These are phyloP conservation scores for Cordylochernes scorpioides DNA, from an alignment of 2,888 invertebrate species.

Conservation along the genomic window DNA sequence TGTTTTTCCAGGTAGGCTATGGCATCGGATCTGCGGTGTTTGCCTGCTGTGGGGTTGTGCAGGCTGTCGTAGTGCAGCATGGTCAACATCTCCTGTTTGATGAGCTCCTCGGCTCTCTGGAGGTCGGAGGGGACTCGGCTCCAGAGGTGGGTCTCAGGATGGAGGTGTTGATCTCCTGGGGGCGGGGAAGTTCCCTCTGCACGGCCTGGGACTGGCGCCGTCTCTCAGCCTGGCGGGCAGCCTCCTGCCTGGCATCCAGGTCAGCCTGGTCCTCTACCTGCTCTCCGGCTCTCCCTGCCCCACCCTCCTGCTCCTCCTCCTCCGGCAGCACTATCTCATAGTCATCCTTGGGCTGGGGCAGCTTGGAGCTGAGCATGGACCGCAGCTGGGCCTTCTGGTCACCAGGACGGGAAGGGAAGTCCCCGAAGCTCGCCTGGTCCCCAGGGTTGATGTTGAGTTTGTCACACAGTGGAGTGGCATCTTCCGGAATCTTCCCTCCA, in stretches of 20 bases:
- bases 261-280: conserved; percentile 58
- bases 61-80: conserved; percentile 76
- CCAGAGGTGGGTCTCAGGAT: conserved; percentile 49
- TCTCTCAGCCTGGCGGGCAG: conserved; percentile 39
- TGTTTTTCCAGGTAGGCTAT: conserved; percentile 53
- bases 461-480: conserved; percentile 54
- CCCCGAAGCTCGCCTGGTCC: conserved; percentile 33
- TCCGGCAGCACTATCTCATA: conserved; percentile 95
- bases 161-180: conserved; percentile 53
- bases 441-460: conserved; percentile 83
- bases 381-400: conserved; percentile 34
- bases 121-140: conserved; percentile 43
- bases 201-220: conserved; percentile 56
- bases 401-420: conserved; percentile 3
- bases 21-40: conserved; percentile 21
- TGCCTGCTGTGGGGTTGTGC: conserved; percentile 34
- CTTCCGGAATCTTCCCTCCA: conserved; percentile 17
- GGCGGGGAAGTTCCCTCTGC: conserved; percentile 55
- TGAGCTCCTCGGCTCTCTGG: conserved; percentile 78
- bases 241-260: conserved; percentile 39
- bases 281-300: no score
- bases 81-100: conserved; percentile 82
- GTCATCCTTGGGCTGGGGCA: conserved; percentile 82
- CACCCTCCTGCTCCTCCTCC: conserved; percentile 21
- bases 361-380: no score